Evolutionary conservation across 2,888 invertebrate genomes (phyloP).

Genomic region (Arge pagana): DNA sequence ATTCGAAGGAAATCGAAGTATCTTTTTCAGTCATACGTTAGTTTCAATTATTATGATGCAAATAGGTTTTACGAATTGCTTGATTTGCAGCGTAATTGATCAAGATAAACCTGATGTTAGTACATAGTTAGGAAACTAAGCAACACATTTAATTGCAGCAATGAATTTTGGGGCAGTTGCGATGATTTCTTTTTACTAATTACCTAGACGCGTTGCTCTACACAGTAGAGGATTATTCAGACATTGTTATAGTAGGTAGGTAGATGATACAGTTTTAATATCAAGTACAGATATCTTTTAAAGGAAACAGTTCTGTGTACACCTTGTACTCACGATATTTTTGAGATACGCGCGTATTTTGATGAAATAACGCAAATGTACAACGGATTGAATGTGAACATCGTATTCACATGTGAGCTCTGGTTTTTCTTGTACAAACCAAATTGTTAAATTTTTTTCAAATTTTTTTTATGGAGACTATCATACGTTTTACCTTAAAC

Average conservation of each 20-base stretch:
- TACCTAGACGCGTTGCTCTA: slow-evolving; percentile 39
- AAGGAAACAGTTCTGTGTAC: no score
- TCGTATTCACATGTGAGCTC: no score
- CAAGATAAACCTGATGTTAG: slow-evolving; percentile 24
- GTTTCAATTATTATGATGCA: no score
- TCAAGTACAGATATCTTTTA: slow-evolving; percentile 38
- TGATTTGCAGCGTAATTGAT: slow-evolving; percentile 12
- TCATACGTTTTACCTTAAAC: slow-evolving; percentile 30
- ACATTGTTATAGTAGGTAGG: no score
- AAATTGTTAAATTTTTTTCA: slow-evolving; percentile 20
- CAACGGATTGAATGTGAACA: no score
- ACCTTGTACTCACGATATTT: no score
- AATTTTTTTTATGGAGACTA: slow-evolving; percentile 18
- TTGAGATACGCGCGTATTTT: no score
- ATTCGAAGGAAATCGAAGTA: no score
- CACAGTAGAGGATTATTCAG: slow-evolving; percentile 46
- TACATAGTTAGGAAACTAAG: slow-evolving; percentile 31
- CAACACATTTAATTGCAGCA: slow-evolving; percentile 28
- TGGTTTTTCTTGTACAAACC: slow-evolving; percentile 13
- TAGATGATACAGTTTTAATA: slow-evolving; percentile 41
- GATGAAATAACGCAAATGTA: no score
- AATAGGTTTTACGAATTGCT: neutral
- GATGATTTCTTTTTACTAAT: no score
- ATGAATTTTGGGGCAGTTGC: no score
- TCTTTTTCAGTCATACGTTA: neutral